A percentile compares a stretch with the other conserved stretches of the same genome.
phyloP scores from a whole-genome alignment of 64 coral and sea anemone species.

The Acropora yongei region DNA sequence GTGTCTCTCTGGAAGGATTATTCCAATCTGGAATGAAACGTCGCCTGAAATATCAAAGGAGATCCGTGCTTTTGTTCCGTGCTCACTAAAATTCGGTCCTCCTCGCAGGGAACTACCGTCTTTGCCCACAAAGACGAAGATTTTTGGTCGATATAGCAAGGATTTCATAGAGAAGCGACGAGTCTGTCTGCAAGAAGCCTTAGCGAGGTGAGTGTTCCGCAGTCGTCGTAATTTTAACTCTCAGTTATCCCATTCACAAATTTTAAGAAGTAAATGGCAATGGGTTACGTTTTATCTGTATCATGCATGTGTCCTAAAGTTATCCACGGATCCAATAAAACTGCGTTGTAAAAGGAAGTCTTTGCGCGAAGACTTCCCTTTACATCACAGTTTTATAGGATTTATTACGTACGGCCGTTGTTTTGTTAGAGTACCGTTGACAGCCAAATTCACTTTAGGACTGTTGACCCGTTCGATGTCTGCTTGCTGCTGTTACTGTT shows the following conservation, averaged over 20 bases:
- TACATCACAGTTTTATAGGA: too few relatives aligned
- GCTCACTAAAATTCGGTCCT: background rate
- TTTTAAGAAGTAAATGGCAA: background rate
- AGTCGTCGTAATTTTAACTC: background rate
- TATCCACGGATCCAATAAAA: too few relatives aligned
- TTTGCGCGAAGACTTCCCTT: too few relatives aligned
- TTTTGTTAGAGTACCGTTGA: too few relatives aligned
- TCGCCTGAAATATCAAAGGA: background rate
- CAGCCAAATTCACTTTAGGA: too few relatives aligned
- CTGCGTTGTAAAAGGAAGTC: too few relatives aligned
- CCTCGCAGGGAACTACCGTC: constrained; percentile 22
- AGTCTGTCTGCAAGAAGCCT: constrained; percentile 22
- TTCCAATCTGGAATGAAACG: background rate
- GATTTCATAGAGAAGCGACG: constrained; percentile 35
- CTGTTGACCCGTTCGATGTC: too few relatives aligned
- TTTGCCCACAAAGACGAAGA: constrained; percentile 11
- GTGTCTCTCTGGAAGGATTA: background rate
- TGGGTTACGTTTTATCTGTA: too few relatives aligned
- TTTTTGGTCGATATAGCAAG: constrained; percentile 38
- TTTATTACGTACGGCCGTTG: too few relatives aligned
- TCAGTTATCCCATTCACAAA: background rate
- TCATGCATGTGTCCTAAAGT: too few relatives aligned
- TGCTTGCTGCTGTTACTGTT: too few relatives aligned
- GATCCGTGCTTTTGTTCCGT: background rate
- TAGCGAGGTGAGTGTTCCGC: constrained; percentile 1